phyloP scores from a whole-genome alignment of 2,113 vertebrate genomes.

The Microtus richardsoni region DNA sequence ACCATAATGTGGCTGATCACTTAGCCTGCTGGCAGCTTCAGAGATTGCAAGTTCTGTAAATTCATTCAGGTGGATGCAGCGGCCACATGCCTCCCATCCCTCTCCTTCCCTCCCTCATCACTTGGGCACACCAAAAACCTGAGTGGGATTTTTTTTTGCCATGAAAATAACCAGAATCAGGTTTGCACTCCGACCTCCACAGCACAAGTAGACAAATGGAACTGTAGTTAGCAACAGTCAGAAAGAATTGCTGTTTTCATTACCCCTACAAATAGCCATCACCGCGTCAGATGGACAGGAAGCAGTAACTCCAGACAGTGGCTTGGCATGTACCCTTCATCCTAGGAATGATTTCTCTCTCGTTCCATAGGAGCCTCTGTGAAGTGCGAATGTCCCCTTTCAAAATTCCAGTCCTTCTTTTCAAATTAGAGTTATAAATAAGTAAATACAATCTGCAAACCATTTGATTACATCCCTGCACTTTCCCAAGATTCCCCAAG shows the following conservation, averaged over 20 bases:
- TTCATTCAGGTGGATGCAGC: neutral
- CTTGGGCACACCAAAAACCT: neutral
- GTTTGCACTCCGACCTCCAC: neutral
- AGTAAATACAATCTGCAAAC: slow-evolving; percentile 66
- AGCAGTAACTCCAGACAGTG: slow-evolving; percentile 50
- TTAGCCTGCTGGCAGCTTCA: neutral
- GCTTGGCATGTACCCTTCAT: slow-evolving; percentile 5
- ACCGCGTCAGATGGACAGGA: neutral
- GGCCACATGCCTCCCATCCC: neutral
- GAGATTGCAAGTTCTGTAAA: slow-evolving; percentile 14
- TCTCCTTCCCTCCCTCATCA: neutral
- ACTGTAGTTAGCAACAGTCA: neutral
- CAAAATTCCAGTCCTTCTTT: slow-evolving; percentile 61
- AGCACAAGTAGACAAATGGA: slow-evolving; percentile 23
- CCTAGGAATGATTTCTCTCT: slow-evolving; percentile 16
- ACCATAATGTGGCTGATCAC: neutral
- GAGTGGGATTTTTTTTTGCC: neutral
- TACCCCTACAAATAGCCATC: slow-evolving; percentile 53
- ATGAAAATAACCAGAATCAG: neutral
- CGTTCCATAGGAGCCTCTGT: slow-evolving; percentile 37
- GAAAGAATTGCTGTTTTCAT: slow-evolving; percentile 52
- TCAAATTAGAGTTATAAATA: slow-evolving; percentile 74
- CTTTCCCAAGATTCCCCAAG: slow-evolving; percentile 64
- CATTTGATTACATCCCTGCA: slow-evolving; percentile 67
- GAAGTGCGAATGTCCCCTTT: slow-evolving; percentile 37